Conservation (phyloP, 35 echinoderm and acorn worm genomes). For the Lytechinus variegatus region DNA sequence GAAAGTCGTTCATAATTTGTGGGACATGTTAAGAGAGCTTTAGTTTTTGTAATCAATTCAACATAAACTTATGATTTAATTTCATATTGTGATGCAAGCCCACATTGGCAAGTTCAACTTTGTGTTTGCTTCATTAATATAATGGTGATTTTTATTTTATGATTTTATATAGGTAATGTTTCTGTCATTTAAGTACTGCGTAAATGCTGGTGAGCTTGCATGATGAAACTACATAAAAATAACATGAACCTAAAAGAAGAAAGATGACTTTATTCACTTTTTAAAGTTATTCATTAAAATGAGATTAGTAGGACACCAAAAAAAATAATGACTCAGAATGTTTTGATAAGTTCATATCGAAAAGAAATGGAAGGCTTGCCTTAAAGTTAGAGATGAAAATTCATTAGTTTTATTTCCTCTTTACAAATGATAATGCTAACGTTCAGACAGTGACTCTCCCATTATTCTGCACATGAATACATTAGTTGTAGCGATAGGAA, state of each 20-base stretch:
- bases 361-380: neutral
- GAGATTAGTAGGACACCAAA: neutral
- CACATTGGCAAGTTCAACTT: too few species aligned
- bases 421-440: neutral
- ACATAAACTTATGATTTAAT: too few species aligned
- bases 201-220: too few species aligned
- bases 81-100: too few species aligned
- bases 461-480: neutral
- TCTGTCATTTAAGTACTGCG: too few species aligned
- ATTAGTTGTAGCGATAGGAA: neutral
- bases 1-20: too few species aligned
- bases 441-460: neutral
- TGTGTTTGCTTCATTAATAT: too few species aligned
- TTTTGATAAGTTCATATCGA: neutral
- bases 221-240: too few species aligned
- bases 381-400: neutral
- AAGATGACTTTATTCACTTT: neutral
- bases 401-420: neutral
- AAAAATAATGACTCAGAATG: neutral
- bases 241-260: neutral
- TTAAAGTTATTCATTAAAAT: neutral
- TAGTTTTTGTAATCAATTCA: too few species aligned
- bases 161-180: too few species aligned
- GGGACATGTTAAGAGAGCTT: too few species aligned
- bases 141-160: too few species aligned